Conservation (phyloP, 1,140 invertebrate genomes). For the Watersipora subatra region DNA sequence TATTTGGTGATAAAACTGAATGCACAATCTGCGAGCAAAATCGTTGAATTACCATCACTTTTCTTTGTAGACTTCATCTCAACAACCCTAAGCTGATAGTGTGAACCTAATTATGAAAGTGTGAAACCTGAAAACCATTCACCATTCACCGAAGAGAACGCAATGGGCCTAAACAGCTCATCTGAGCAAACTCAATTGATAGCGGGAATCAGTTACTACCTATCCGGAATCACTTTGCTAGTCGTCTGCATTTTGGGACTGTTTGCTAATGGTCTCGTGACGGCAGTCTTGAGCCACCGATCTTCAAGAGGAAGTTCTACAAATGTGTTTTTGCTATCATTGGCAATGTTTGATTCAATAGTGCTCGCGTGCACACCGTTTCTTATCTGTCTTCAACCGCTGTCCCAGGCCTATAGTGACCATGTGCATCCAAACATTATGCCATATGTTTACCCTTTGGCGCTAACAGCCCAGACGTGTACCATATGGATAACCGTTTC, state of each 20-base stretch:
- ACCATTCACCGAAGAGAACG: no score
- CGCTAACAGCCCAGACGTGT: slow-evolving; percentile 71
- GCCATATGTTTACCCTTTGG: slow-evolving; percentile 68
- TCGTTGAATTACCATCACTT: no score
- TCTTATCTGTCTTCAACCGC: slow-evolving; percentile 67
- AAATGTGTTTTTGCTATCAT: slow-evolving; percentile 76
- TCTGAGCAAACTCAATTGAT: no score
- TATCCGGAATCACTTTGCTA: slow-evolving; percentile 69
- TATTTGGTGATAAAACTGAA: no score
- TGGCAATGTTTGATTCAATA: slow-evolving; percentile 77
- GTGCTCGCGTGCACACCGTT: slow-evolving; percentile 72
- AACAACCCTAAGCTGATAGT: no score
- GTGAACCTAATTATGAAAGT: no score
- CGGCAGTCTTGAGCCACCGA: slow-evolving; percentile 68
- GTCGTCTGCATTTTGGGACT: slow-evolving; percentile 68
- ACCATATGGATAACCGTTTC: slow-evolving; percentile 88
- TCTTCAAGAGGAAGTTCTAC: slow-evolving; percentile 89
- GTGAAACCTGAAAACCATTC: no score
- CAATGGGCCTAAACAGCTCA: no score
- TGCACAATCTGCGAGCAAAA: no score
- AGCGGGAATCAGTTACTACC: no score
- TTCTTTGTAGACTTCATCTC: no score
- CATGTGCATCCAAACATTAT: slow-evolving; percentile 64
- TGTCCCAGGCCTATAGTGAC: slow-evolving; percentile 48
- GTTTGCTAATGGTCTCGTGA: slow-evolving; percentile 73